Base-by-base conservation (phyloP, 2,888 invertebrate genomes). In the Sinopyrophorus schimmeli region DNA sequence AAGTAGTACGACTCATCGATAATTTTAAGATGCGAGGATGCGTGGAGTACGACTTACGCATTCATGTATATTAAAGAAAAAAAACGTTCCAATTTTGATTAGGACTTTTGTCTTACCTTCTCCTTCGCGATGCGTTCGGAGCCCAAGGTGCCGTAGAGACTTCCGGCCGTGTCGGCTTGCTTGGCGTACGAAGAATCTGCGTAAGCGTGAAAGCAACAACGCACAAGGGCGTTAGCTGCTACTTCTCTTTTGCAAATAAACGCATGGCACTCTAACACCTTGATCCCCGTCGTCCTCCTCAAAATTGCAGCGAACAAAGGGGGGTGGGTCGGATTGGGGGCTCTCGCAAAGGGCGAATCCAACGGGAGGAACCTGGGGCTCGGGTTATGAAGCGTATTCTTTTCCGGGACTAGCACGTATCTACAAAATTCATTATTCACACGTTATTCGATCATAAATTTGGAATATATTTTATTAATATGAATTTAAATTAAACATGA, bases 261-360 rank as follows among this genome's bases (percentile, higher is more conserved):
- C 55, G 96, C 95, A 77, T 99, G 98, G 77, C 98, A 98, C 77
- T 99, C 99, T 55, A 99, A 80, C 44, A 96, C 96, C 76, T 97
- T 97, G 63, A 98, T 96, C 40, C 98, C 98, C 35, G 91, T 89
- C 31, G 96, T 97, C 58, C 98, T 83, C 34, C 98, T 83, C 62
- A 99, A 78, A 54, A 99, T 97, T 63, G 96, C 96, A 26, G 97
- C 96, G 74, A 99, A 94, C 53, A 99, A 80, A 16, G 98, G 96
- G 46, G 97, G 97, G 73, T 99, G 97, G 57, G 89, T 86, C 43
- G 92, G 87, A 59, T 93, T 90, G 12, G 94, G 92, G 58, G 93
- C 86, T 46, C 93, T 83, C 5, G 95, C 94, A 74, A 96, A 95
- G 32, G 95, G 95, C 49, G 96, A 96, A 73, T 99, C 98, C 62